Base-by-base conservation (phyloP, 2,113 vertebrate genomes). In the Thamnaconus septentrionalis region DNA sequence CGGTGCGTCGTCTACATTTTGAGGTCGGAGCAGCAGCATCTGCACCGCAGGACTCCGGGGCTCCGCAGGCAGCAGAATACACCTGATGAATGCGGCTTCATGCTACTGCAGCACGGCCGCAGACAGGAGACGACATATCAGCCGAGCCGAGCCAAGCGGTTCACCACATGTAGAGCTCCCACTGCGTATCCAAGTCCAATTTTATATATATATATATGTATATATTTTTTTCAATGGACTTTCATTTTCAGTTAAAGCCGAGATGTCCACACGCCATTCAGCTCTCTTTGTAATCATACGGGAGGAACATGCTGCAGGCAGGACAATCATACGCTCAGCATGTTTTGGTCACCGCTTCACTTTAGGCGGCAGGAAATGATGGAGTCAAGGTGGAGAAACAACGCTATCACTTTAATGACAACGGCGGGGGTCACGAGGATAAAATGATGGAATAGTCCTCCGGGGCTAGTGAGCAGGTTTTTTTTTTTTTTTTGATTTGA, bases 61-160 rank as follows among this genome's bases (percentile, higher is more conserved):
- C 18, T 31, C 18, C 18, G 18, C 18, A 31, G 18, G 18, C 18
- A 31, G 18, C 2, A 69, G 50, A 56, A 3, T 58, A 10, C 57
- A 59, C 6, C 4, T 12, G 61, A 52, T 39, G 54, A 50, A 45
- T 65, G 62, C 73, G 45, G 41, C 47, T 18, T 56, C 5, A 10
- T 44, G 49, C 56, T 49, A n/a, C 53, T 12, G 41, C 12, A 46
- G 72, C 70, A 64, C 40, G 59, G 59, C 51, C 51, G 56, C 65
- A 67, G 63, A 81, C 64, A 73, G 69, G 60, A 53, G 57, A 55
- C 66, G 73, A 75, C 56, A 61, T 51, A 61, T 61, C 7, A 63
- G 61, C 53, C 4, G 48, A 71, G 56, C 51, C 44, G 53, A 10
- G 45, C 41, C 41, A 12, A 47, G 43, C 6, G 10, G 2, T 3